A percentile compares a stretch with the other conserved stretches of the same genome.
These are phyloP conservation scores for Cotesia congregata DNA, from an alignment of 2,888 invertebrate genomes.

Conservation along the genomic window DNA sequence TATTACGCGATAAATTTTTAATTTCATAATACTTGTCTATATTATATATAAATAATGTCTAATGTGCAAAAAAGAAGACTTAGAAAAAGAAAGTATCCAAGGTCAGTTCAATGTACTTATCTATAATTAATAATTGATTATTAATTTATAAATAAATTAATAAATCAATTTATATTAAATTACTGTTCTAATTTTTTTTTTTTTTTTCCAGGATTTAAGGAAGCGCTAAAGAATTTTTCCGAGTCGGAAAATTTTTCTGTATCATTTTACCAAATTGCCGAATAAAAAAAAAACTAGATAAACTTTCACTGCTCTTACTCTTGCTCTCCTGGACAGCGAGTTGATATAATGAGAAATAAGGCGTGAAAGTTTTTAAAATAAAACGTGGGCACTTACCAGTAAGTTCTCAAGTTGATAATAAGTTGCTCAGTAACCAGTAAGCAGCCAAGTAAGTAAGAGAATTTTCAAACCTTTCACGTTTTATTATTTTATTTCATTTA, in stretches of 20 bases:
- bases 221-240: too few relatives aligned
- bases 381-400: not conserved
- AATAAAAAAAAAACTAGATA: not conserved
- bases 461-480: not conserved
- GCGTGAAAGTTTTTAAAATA: slow-evolving; percentile 1
- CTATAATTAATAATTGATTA: too few relatives aligned
- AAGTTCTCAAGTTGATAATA: not conserved
- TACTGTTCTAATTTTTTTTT: too few relatives aligned
- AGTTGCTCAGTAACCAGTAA: not conserved
- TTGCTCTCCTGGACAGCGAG: not conserved
- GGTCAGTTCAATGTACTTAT: not conserved
- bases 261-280: not conserved
- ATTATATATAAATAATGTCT: not conserved
- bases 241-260: not conserved
- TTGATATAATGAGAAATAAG: not conserved
- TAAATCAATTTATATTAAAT: too few relatives aligned
- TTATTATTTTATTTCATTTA: not conserved
- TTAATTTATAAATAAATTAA: too few relatives aligned
- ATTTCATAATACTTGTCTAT: too few relatives aligned
- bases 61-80: not conserved
- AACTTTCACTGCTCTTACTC: not conserved
- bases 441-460: not conserved
- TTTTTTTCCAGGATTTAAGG: too few relatives aligned
- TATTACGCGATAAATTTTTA: too few relatives aligned
- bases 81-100: not conserved